Evolutionary conservation across 37 sponge, comb jelly and placozoan genomes (phyloP).

Genomic region (Aplysina aerophoba): DNA sequence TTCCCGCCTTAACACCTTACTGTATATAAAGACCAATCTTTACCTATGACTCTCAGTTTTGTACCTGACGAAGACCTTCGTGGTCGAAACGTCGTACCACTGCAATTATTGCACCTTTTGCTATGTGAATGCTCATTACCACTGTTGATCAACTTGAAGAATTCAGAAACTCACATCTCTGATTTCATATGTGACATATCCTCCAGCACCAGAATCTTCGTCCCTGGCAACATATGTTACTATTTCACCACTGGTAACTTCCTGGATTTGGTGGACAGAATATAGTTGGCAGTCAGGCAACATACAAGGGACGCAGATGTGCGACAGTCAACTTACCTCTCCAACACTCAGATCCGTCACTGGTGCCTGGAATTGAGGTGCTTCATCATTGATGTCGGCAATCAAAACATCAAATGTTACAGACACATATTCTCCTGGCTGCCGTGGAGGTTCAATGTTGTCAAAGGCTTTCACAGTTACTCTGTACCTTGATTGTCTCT

Average conservation of each 20-base stretch:
- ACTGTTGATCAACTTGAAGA: no score
- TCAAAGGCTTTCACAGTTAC: not conserved
- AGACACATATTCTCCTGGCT: not conserved
- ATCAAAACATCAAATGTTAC: not conserved
- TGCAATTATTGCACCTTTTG: no score
- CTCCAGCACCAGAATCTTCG: not conserved
- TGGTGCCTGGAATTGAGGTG: not conserved
- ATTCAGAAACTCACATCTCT: not conserved
- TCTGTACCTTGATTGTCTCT: not conserved
- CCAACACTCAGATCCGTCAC: not conserved
- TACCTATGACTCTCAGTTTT: no score
- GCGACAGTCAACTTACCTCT: not conserved
- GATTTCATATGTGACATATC: not conserved
- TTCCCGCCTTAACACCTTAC: no score
- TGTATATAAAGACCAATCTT: no score
- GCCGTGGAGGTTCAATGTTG: not conserved
- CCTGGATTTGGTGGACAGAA: no score
- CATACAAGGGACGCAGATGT: not conserved
- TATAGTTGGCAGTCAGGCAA: no score
- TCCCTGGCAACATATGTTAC: not conserved
- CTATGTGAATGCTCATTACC: not conserved
- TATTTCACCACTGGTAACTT: not conserved
- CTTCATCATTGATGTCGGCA: slow-evolving; percentile 14
- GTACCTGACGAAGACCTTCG: no score
- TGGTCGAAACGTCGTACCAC: no score